Conservation (phyloP, 2,113 vertebrate genomes). For the Oreotrochilus melanogaster region DNA sequence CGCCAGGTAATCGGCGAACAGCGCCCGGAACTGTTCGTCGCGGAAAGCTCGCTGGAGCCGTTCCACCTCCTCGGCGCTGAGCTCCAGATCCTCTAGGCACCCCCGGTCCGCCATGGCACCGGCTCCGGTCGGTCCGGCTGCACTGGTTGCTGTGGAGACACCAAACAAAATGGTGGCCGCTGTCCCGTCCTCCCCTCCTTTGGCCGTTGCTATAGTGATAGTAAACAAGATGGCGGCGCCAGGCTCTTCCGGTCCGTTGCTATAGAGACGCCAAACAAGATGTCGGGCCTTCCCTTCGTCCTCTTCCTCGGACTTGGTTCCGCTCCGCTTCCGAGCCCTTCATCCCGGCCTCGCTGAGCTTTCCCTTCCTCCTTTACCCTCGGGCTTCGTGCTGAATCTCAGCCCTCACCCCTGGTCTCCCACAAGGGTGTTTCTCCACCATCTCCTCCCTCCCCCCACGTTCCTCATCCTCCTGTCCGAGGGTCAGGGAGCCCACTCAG, state of each 20-base stretch:
- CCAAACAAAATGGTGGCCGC: not conserved
- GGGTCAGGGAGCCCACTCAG: fast-evolving
- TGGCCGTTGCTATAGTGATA: not conserved
- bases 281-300: not conserved
- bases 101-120: slow-evolving; percentile 41
- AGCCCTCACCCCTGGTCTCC: not conserved
- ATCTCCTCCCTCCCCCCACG: no score
- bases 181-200: fast-evolving
- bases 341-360: not conserved
- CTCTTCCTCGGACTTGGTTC: not conserved
- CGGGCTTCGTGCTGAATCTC: not conserved
- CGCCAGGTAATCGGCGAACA: slow-evolving; percentile 85
- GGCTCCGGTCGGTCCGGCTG: not conserved
- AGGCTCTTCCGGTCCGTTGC: not conserved
- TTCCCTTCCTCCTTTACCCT: not conserved
- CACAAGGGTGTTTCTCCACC: not conserved
- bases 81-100: slow-evolving; percentile 80
- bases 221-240: not conserved
- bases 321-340: fast-evolving
- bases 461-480: not conserved
- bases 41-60: slow-evolving; percentile 83
- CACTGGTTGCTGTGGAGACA: not conserved
- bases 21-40: slow-evolving; percentile 82
- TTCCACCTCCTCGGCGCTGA: slow-evolving; percentile 85
- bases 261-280: not conserved